Percentiles rank a stretch among this genome's conserved stretches.
Evolutionary conservation across 2,113 vertebrate species (phyloP).

Genomic region (Limanda limanda): DNA sequence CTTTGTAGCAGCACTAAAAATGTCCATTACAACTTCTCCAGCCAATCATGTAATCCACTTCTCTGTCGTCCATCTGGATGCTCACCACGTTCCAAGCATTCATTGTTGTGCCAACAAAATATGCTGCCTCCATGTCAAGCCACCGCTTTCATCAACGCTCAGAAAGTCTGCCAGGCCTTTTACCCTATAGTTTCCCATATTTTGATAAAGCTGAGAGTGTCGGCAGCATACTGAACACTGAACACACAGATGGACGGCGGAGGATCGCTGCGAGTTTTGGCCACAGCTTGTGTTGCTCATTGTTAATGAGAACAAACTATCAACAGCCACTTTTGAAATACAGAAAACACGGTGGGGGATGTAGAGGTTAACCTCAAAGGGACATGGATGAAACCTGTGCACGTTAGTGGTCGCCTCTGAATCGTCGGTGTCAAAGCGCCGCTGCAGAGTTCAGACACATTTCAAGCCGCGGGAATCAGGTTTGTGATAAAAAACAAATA

Average conservation of each 20-base stretch:
- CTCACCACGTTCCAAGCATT: constrained; percentile 11
- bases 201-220: constrained; percentile 13
- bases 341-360: background rate
- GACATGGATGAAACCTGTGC: background rate
- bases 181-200: constrained; percentile 16
- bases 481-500: background rate
- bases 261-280: constrained; percentile 1
- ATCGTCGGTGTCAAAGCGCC: background rate
- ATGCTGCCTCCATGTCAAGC: constrained; percentile 8
- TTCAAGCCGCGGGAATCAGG: background rate
- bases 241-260: constrained; percentile 22
- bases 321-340: background rate
- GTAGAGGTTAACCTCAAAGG: background rate
- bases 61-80: constrained; percentile 36
- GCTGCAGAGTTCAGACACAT: background rate
- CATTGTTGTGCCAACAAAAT: constrained; percentile 5
- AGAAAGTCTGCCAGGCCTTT: background rate
- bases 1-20: constrained; percentile 7
- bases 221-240: constrained; percentile 17
- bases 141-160: constrained; percentile 9
- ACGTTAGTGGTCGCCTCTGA: background rate
- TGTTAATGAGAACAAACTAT: constrained; percentile 10
- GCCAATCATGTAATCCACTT: constrained; percentile 10
- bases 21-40: constrained; percentile 9
- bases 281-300: constrained; percentile 3